Evolutionary conservation across 2,888 invertebrate species (phyloP), one percentile per base, ranked within the genome.

Genomic region (Spilarctia lutea): DNA sequence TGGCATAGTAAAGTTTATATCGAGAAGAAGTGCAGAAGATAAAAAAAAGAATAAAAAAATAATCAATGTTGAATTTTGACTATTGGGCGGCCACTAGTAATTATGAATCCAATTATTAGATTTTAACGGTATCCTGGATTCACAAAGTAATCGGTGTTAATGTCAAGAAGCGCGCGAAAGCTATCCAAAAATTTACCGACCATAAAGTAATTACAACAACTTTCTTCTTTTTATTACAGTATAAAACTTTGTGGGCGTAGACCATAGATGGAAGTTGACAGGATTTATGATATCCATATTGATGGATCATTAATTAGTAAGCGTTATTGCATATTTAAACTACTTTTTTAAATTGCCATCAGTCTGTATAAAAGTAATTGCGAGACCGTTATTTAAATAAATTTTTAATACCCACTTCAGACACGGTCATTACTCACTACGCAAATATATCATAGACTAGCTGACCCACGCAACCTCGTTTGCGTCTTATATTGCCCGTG

Each of bases 301-400:
- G 68, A 70, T 72, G 8, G 45, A 69, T 72, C 48, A 60, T 68
- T 65, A 27, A 42, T 33, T 60, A 66, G 65, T 65, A 48, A 73
- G 65, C 67, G n/a, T 72, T 70, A 68, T 71, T 65, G 65, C 71
- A 71, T 68, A 42, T 68, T 42, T 39, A 52, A 30, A 48, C 48
- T 27, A 48, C 48, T 30, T 65, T 52, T 71, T 39, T 6, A 35
- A 75, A 75, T 39, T 27, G 30, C 71, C 35, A 65, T 68, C 33
- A 66, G 42, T 68, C 48, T 65, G 68, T 73, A 73, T 72, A 73
- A 71, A 71, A 73, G 63, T 60, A 68, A 73, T 73, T 67, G 63
- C 56, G 39, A 72, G 39, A 75, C 75, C 68, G 75, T 71, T 71
- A 75, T 71, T 45, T 18, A 71, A 48, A 75, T 68, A 74, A 68